phyloP scores from a whole-genome alignment of 64 coral and sea anemone genomes.

The Hydrozoanthus tunicans region DNA sequence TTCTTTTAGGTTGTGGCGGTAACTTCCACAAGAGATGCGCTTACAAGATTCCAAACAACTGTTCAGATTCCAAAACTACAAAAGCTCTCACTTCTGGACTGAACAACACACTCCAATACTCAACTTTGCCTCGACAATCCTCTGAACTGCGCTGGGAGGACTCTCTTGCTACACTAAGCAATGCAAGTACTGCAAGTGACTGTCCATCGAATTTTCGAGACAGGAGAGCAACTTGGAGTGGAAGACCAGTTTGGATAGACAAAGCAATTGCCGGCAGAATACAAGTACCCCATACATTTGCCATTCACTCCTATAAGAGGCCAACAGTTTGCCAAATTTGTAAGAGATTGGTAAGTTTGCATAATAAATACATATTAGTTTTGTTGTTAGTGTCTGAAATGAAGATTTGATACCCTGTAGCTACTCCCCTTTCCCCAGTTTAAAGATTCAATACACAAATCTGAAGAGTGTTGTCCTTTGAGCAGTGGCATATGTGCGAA shows the following conservation, averaged over 20 bases:
- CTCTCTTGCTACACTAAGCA: constrained; percentile 50
- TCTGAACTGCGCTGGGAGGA: constrained; percentile 52
- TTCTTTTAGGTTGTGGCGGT: constrained; percentile 82
- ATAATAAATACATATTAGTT: no score
- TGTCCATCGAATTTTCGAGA: constrained; percentile 53
- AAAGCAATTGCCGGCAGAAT: constrained; percentile 80
- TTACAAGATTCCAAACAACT: constrained; percentile 94
- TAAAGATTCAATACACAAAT: no score
- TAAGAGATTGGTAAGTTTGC: constrained; percentile 84
- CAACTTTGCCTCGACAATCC: constrained; percentile 54
- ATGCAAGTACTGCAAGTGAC: constrained; percentile 71
- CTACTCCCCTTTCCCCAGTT: no score
- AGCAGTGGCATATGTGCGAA: no score
- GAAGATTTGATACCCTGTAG: no score
- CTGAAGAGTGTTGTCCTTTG: no score
- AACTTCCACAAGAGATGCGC: constrained; percentile 98
- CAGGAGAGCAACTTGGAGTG: constrained; percentile 92
- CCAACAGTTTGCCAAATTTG: constrained; percentile 97
- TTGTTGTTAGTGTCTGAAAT: no score
- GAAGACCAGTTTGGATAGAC: constrained; percentile 81
- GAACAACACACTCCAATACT: constrained; percentile 50
- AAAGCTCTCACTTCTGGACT: constrained; percentile 22
- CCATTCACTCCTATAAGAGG: constrained; percentile 89
- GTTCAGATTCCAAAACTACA: constrained; percentile 83
- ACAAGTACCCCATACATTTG: constrained; percentile 96